phyloP scores from a whole-genome alignment of 2,888 invertebrate species.

The Spatulosminthurus flaviceps region DNA sequence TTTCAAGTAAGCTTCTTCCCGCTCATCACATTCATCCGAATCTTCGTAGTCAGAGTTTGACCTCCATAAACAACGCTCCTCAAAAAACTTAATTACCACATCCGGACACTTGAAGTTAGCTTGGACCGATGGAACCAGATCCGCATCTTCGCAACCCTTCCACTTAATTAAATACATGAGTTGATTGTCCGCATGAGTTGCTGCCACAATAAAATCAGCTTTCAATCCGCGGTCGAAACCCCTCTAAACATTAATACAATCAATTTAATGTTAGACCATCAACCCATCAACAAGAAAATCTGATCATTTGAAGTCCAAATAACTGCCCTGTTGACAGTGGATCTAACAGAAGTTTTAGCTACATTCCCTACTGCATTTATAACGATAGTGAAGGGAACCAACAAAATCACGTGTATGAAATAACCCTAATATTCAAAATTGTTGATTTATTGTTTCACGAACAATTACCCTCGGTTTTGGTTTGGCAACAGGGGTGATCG shows the following conservation, averaged over 20 bases:
- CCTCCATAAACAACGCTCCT: constrained; percentile 44
- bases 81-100: constrained; percentile 44
- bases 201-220: constrained; percentile 38
- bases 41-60: constrained; percentile 44
- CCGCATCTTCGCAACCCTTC: constrained; percentile 45
- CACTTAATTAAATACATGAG: constrained; percentile 47
- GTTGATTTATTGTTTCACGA: too few relatives aligned
- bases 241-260: constrained; percentile 4
- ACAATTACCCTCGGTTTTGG: constrained; percentile 31
- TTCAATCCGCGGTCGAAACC: constrained; percentile 44
- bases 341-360: too few relatives aligned
- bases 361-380: too few relatives aligned
- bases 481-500: constrained; percentile 10
- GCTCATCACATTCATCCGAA: constrained; percentile 39
- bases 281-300: too few relatives aligned
- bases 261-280: too few relatives aligned
- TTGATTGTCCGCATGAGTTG: constrained; percentile 28
- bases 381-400: too few relatives aligned
- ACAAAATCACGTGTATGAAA: too few relatives aligned
- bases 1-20: constrained; percentile 18
- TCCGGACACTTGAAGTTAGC: constrained; percentile 46
- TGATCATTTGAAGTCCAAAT: too few relatives aligned
- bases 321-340: too few relatives aligned
- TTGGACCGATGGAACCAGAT: constrained; percentile 44
- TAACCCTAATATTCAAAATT: too few relatives aligned